Evolutionary conservation across 2,888 invertebrate species (phyloP).

Genomic region (Ditula angustiorana): DNA sequence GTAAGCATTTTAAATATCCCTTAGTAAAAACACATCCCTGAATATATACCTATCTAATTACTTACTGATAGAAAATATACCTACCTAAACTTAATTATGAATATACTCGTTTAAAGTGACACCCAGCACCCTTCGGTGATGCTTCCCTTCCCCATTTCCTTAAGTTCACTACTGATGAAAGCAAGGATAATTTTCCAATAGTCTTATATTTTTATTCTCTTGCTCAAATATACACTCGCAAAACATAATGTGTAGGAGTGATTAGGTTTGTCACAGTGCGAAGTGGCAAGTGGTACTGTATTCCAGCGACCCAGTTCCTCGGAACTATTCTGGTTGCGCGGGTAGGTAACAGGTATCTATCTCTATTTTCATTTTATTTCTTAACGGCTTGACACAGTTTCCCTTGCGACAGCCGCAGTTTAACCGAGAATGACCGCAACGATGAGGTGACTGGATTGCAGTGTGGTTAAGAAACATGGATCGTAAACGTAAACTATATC

Average conservation of each 20-base stretch:
- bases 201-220: no score
- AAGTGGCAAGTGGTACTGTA: slow-evolving; percentile 33
- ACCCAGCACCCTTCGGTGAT: no score
- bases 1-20: no score
- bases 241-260: neutral
- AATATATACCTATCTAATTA: no score
- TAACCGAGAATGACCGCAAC: slow-evolving; percentile 14
- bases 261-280: neutral
- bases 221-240: no score
- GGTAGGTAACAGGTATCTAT: slow-evolving; percentile 57
- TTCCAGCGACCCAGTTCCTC: slow-evolving; percentile 56
- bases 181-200: no score
- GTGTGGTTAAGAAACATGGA: neutral
- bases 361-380: slow-evolving; percentile 68
- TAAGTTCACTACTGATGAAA: no score
- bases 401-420: slow-evolving; percentile 36
- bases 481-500: neutral
- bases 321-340: slow-evolving; percentile 54
- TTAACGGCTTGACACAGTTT: slow-evolving; percentile 66
- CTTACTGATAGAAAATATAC: no score
- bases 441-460: neutral
- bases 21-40: no score
- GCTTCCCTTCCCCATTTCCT: no score
- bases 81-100: no score
- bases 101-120: no score